Base-by-base conservation (phyloP, 2,888 invertebrate species). In the Tillus elongatus region DNA sequence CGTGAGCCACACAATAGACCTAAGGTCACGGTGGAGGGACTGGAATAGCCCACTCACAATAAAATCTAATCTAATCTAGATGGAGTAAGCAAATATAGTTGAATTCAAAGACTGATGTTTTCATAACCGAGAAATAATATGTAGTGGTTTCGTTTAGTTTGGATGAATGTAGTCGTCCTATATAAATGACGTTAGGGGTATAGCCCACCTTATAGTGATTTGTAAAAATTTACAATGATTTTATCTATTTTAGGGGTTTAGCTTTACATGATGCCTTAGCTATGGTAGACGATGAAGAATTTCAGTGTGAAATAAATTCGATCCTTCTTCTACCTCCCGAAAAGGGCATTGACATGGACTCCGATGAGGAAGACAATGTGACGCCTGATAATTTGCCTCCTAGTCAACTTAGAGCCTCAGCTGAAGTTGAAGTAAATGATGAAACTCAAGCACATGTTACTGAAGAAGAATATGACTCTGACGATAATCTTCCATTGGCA, bases 311-410 rank as follows among this genome's bases (percentile, higher is more conserved):
- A 19, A 19, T 19, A 8, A 19, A 19, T 19, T 19, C 24, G n/a
- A 19, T 19, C 6, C 24, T 19, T 19, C 24, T 19, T 8, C 24
- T n/a, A 19, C 24, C 24, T 8, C 6, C 24, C 6, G n/a, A 19
- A 8, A 19, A 19, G 6, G 24, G 24, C 24, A 19, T 19, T n/a
- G 24, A 19, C n/a, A n/a, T 8, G n/a, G 24, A 19, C n/a, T 19
- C 24, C 24, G 24, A n/a, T 8, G 24, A 19, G n/a, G 24, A 19
- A 19, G 24, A n/a, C 24, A 19, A n/a, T 19, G 24, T 19, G 24
- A 19, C 24, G 24, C 24, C 24, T 19, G 24, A 19, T 19, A 19
- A 19, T 19, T 19, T 19, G n/a, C 24, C 24, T 19, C n/a, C 24
- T 8, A 19, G 24, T n/a, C 24, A 19, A 19, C 24, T 19, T n/a